Base-by-base conservation (phyloP, 2,888 invertebrate genomes). In the Camptogramma bilineatum region DNA sequence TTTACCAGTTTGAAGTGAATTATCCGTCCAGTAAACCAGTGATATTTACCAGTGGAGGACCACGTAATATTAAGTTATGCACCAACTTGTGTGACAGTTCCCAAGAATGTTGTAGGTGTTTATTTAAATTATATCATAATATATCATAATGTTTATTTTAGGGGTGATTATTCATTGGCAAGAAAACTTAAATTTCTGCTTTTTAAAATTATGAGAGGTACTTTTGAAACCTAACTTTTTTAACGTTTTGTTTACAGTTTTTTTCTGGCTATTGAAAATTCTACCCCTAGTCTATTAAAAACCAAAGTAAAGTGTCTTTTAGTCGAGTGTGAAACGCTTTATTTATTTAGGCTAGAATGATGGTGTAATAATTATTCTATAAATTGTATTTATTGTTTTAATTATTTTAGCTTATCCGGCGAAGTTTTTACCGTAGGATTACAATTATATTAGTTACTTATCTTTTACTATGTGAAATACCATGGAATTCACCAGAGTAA, bases 271-370 rank as follows among this genome's bases (percentile, higher is more conserved):
- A 56, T 48, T 56, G 48, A 48, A 56, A 48, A 39, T 39, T 58
- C 13, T 24, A 42, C 51, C 28, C 51, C 55, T 57, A 90, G 90
- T 91, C 86, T 87, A 82, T 81, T 83, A 78, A 76, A 88, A 90
- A 93, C 91, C 91, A 92, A 92, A 92, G 92, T 88, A 81, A 87
- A 87, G 87, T 90, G 86, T 90, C 84, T 87, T 86, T 85, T 87
- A 92, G 88, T 90, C 87, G 86, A 90, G 90, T 90, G 90, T 91
- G 79, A 90, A 91, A 91, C 92, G 91, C 90, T 92, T 90, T 90
- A 90, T 91, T 90, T 88, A 89, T 89, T 82, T 82, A 84, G 73
- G 72, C 69, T 82, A 79, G 66, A 46, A 42, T 52, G 55, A 46
- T 50, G 47, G 48, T 56, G 47, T 52, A 16, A 47, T 28, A 28